Conservation (phyloP, 2,888 invertebrate genomes). For the Dicranocentrus wangi region DNA sequence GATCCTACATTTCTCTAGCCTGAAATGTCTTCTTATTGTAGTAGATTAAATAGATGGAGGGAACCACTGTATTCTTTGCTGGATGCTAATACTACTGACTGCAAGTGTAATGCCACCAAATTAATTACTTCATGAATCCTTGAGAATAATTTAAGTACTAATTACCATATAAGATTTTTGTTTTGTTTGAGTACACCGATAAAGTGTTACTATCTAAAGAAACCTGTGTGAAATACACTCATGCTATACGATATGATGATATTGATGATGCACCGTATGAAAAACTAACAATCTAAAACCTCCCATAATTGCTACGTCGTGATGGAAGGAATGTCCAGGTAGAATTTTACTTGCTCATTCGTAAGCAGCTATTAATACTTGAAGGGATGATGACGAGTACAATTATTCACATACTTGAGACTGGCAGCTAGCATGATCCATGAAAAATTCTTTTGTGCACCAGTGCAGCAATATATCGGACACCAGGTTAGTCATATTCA, state of each 20-base stretch:
- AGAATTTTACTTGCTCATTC: constrained; percentile 1
- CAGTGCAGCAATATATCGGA: no score
- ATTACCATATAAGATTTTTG: constrained; percentile 19
- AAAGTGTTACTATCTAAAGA: not conserved
- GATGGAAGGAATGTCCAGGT: constrained; percentile 32
- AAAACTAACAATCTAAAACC: constrained; percentile 4
- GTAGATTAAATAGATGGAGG: no score
- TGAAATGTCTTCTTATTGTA: no score
- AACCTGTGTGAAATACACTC: not conserved
- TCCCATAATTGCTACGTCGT: constrained; percentile 32
- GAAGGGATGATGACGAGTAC: not conserved
- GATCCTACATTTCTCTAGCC: no score
- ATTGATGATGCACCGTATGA: not conserved
- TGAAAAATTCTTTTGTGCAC: no score
- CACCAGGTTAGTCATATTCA: no score
- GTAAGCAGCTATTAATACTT: constrained; percentile 14
- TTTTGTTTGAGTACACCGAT: not conserved
- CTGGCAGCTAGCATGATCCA: not conserved
- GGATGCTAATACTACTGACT: no score
- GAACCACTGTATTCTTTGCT: no score
- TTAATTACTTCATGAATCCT: constrained; percentile 23
- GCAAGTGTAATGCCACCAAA: constrained; percentile 3
- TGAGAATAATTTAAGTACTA: constrained; percentile 30
- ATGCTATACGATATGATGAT: not conserved
- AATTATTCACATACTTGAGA: not conserved